Percentiles rank a stretch among this genome's conserved stretches.
Conservation (phyloP, 2,113 vertebrate species). For the Hypocryptadius cinnamomeus region DNA sequence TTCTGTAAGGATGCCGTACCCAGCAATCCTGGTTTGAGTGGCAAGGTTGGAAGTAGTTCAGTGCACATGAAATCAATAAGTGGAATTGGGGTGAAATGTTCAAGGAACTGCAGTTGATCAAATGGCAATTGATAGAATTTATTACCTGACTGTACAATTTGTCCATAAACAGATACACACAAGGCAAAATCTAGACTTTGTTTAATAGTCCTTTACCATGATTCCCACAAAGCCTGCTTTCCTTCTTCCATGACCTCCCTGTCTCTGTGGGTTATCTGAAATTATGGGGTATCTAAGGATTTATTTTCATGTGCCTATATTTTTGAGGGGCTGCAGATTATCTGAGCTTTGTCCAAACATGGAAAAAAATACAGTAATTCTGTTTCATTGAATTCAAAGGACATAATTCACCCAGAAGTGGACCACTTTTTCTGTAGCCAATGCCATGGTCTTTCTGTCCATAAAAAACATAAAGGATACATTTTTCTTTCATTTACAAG, state of each 20-base stretch:
- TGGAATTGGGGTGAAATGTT: neutral
- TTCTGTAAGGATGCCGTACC: neutral
- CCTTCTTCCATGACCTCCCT: neutral
- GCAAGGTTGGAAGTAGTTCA: neutral
- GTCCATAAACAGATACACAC: neutral
- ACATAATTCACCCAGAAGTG: neutral
- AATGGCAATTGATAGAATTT: neutral
- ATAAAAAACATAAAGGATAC: neutral
- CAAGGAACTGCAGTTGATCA: slow-evolving; percentile 13
- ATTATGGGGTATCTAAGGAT: neutral
- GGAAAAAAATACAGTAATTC: neutral
- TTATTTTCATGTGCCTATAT: neutral
- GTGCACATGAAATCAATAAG: neutral
- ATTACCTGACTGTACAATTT: neutral
- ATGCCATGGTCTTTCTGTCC: neutral
- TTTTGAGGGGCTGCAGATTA: neutral
- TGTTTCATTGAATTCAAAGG: neutral
- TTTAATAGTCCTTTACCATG: neutral
- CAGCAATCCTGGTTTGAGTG: neutral
- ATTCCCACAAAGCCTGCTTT: neutral
- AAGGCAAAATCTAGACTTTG: neutral
- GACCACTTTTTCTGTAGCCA: neutral
- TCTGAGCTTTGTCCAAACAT: neutral
- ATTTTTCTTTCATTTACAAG: neutral
- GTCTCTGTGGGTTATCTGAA: neutral